These are phyloP conservation scores for Azemiops feae DNA, from an alignment of 2,113 vertebrate species.

Conservation along the genomic window DNA sequence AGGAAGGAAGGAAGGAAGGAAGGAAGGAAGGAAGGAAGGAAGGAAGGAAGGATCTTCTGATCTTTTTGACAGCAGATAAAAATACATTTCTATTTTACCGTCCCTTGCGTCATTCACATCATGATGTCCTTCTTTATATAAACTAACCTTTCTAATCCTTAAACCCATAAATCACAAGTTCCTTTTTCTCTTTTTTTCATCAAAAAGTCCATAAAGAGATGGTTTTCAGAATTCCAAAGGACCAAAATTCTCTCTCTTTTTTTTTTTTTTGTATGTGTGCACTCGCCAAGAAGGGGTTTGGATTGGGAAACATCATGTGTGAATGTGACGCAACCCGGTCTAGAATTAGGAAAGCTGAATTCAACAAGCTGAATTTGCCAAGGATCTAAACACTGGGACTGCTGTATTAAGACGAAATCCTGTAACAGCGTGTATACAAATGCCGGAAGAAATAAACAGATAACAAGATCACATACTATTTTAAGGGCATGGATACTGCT, in stretches of 20 bases:
- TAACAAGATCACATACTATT: slow-evolving; percentile 15
- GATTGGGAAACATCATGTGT: background rate
- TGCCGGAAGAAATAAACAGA: background rate
- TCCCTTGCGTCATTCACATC: background rate
- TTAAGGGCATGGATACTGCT: slow-evolving; percentile 43
- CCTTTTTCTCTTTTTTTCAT: background rate
- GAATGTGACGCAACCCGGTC: background rate
- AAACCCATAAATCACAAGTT: background rate
- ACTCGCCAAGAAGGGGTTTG: background rate
- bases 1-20: background rate
- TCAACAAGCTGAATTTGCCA: background rate
- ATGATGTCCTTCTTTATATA: background rate
- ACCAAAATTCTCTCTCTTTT: background rate
- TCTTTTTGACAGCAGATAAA: background rate
- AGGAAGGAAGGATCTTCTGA: background rate
- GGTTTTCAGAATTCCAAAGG: background rate
- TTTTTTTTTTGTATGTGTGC: too few species aligned
- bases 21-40: background rate
- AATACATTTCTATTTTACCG: background rate
- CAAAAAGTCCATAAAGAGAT: background rate
- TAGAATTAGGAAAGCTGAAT: background rate
- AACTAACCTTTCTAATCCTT: background rate
- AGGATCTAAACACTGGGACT: background rate
- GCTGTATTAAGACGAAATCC: background rate
- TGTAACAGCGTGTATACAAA: background rate